Evolutionary conservation across 2,888 invertebrate species (phyloP), one percentile per base, ranked within the genome.

Genomic region (Oligia fasciuncula): DNA sequence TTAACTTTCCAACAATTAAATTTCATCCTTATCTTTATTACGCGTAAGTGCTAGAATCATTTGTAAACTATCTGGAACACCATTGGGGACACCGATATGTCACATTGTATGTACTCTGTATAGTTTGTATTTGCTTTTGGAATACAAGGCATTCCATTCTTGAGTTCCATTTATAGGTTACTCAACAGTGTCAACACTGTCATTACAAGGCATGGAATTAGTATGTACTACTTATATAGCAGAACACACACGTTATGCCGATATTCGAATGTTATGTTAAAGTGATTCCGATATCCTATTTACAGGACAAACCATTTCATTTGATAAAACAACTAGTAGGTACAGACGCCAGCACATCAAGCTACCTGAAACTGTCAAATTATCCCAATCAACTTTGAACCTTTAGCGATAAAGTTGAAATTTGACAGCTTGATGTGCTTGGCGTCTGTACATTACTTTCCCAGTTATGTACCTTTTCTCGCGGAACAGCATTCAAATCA

Each of bases 131-230:
- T 85, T 81, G 76, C 3, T 76, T 85, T 85, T 85, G 51, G 75
- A 83, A 83, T 73, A 77, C 54, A 66, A 43, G 49, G 54, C 84
- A 90, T 87, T 87, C 87, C 85, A 79, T 83, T 87, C 73, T 73
- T 46, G 51, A 70, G 43, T 63, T 54, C 29, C 76, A 76, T 77
- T 78, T 46, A n/a, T 67, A 72, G 17, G n/a, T 60, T 60, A 60
- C 57, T 4, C n/a, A n/a, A 23, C 11, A 57, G 23, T 57, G 11
- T 11, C 57, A 60, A 60, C 11, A 11, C n/a, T 29, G 29, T 23
- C n/a, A 13, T 60, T 60, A n/a, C 4, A 60, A n/a, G 11, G n/a
- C n/a, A 60, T n/a, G 57, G n/a, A 4, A 60, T 60, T 60, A n/a
- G 13, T 60, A 60, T n/a, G 57, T 60, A 11, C 8, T 57, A 19